Conservation (phyloP, 2,113 vertebrate species). For the Pseudolaguvia tuberculata region DNA sequence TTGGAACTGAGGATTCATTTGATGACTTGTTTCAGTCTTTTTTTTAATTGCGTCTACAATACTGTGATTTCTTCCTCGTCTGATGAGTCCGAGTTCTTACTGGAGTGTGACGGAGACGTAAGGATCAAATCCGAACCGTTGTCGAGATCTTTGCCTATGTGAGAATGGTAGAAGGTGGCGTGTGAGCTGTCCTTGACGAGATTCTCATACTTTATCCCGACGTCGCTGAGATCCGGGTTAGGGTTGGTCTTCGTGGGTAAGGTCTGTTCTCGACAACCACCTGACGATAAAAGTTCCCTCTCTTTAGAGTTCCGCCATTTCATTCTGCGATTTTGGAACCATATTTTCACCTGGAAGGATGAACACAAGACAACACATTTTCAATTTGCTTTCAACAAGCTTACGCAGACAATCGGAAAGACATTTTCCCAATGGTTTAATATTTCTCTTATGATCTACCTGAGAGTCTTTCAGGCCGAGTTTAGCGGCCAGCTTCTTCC, state of each 20-base stretch:
- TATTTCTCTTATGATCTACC: constrained; percentile 60
- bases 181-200: constrained; percentile 52
- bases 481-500: constrained; percentile 90
- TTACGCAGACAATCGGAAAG: not conserved
- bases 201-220: constrained; percentile 73
- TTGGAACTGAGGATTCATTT: not conserved
- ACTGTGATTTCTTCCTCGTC: constrained; percentile 90
- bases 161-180: constrained; percentile 55
- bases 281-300: constrained; percentile 89
- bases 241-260: constrained; percentile 95
- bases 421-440: too few species aligned
- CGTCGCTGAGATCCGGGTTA: constrained; percentile 93
- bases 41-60: constrained; percentile 66
- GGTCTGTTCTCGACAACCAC: constrained; percentile 93
- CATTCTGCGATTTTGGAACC: constrained; percentile 98
- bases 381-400: too few species aligned
- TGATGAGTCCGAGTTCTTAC: constrained; percentile 85
- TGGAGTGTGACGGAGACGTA: constrained; percentile 72
- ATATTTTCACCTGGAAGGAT: constrained; percentile 86
- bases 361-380: not conserved
- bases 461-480: constrained; percentile 94
- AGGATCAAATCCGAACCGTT: constrained; percentile 64
- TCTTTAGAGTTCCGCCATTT: constrained; percentile 99
- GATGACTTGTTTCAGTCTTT: not conserved
- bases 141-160: constrained; percentile 57